These are phyloP conservation scores for Drosophila ogumai DNA, from an alignment of 1,140 invertebrate genomes.

Conservation along the genomic window DNA sequence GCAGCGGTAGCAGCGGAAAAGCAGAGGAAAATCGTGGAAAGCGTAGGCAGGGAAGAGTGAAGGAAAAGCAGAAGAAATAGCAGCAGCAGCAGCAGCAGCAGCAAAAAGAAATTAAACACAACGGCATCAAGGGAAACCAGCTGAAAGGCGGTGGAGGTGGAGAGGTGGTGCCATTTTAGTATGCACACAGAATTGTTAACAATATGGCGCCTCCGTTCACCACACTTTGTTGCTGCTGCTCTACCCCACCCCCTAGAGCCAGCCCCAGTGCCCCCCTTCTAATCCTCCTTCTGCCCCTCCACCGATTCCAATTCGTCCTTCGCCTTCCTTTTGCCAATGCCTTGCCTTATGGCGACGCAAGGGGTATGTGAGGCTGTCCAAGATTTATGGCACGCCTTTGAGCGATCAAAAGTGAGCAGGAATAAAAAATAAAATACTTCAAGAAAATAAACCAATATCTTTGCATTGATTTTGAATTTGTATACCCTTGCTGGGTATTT, in stretches of 20 bases:
- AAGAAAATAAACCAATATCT: neutral
- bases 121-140: slow-evolving; percentile 48
- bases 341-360: slow-evolving; percentile 11
- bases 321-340: slow-evolving; percentile 28
- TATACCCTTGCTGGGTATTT: no score
- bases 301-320: slow-evolving; percentile 5
- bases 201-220: slow-evolving; percentile 58
- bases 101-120: slow-evolving; percentile 65
- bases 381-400: slow-evolving; percentile 13
- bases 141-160: neutral
- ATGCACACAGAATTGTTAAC: slow-evolving; percentile 65
- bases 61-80: slow-evolving; percentile 35
- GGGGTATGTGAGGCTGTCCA: slow-evolving; percentile 29
- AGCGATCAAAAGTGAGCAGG: neutral
- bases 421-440: neutral
- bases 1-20: slow-evolving; percentile 19
- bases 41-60: neutral
- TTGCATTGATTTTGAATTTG: neutral
- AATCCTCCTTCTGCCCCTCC: neutral
- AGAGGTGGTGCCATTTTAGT: slow-evolving; percentile 45
- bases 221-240: slow-evolving; percentile 39
- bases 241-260: neutral
- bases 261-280: neutral
- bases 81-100: slow-evolving; percentile 23
- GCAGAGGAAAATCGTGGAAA: slow-evolving; percentile 11